A percentile compares a stretch with the other conserved stretches of the same genome.
Conservation (phyloP, 2,113 vertebrate species). For the Ctenodactylus gundi region DNA sequence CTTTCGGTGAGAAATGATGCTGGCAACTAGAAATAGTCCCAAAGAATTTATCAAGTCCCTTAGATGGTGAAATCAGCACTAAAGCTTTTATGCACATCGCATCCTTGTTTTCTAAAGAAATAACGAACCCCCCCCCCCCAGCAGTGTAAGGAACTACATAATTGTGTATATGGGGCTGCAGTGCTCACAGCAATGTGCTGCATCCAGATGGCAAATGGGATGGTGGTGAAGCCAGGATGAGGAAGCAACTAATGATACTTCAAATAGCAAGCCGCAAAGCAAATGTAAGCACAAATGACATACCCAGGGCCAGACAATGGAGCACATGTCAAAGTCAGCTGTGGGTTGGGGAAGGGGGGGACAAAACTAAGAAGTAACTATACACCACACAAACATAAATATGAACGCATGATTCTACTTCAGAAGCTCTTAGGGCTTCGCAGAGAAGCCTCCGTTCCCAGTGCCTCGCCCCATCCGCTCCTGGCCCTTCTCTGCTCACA, state of each 20-base stretch:
- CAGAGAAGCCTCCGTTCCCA: neutral
- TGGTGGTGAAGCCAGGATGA: slow-evolving; percentile 73
- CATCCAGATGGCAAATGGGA: slow-evolving; percentile 80
- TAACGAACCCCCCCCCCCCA: slow-evolving; percentile 58
- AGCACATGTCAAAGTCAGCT: slow-evolving; percentile 79
- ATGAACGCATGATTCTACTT: slow-evolving; percentile 32
- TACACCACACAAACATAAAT: slow-evolving; percentile 65
- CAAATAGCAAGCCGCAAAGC: slow-evolving; percentile 75
- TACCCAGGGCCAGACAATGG: slow-evolving; percentile 67
- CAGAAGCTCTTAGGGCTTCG: neutral
- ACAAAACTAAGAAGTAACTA: slow-evolving; percentile 73
- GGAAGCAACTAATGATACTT: slow-evolving; percentile 80
- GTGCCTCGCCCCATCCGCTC: neutral
- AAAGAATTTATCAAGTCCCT: slow-evolving; percentile 60
- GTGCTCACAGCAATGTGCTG: slow-evolving; percentile 59
- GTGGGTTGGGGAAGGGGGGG: slow-evolving; percentile 46
- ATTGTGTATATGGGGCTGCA: slow-evolving; percentile 65
- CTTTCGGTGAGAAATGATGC: slow-evolving; percentile 65
- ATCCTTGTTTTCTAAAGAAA: slow-evolving; percentile 77
- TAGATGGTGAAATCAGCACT: slow-evolving; percentile 57
- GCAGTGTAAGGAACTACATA: slow-evolving; percentile 67
- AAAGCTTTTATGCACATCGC: slow-evolving; percentile 68
- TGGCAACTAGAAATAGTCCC: slow-evolving; percentile 65
- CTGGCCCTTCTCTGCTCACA: neutral
- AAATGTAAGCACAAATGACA: slow-evolving; percentile 73